Evolutionary conservation across 2,888 invertebrate species (phyloP).

Genomic region (Sphinx pinastri): DNA sequence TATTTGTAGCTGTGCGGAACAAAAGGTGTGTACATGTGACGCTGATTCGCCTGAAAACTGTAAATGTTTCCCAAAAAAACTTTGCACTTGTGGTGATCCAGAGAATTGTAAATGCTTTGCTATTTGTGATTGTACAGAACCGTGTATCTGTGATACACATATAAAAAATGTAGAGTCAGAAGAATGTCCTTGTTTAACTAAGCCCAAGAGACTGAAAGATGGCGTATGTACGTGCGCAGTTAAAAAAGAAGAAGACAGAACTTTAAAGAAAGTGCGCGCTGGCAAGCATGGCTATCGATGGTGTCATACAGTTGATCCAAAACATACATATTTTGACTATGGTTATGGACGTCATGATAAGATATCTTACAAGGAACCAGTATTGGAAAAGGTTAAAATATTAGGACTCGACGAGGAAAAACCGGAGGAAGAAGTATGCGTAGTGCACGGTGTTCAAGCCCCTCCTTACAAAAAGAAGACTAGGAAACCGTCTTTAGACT

Average conservation of each 20-base stretch:
- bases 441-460: slow-evolving; percentile 50
- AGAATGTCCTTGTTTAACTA: slow-evolving; percentile 61
- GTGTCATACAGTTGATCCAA: slow-evolving; percentile 73
- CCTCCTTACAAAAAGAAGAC: slow-evolving; percentile 63
- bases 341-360: slow-evolving; percentile 67
- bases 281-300: slow-evolving; percentile 73
- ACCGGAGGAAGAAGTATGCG: slow-evolving; percentile 43
- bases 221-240: slow-evolving; percentile 54
- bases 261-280: slow-evolving; percentile 62
- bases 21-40: slow-evolving; percentile 57
- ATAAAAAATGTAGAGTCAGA: slow-evolving; percentile 33
- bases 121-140: slow-evolving; percentile 61
- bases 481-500: slow-evolving; percentile 70
- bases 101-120: slow-evolving; percentile 65
- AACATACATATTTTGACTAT: slow-evolving; percentile 73
- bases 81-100: slow-evolving; percentile 65
- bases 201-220: slow-evolving; percentile 41
- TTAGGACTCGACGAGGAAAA: slow-evolving; percentile 57
- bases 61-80: slow-evolving; percentile 56
- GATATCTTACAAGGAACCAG: slow-evolving; percentile 53
- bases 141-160: slow-evolving; percentile 64
- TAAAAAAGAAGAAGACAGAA: slow-evolving; percentile 47
- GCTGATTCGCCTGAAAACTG: slow-evolving; percentile 47
- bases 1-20: slow-evolving; percentile 57
- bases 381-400: slow-evolving; percentile 59